Evolutionary conservation across 2,888 invertebrate species (phyloP), one percentile per base, ranked within the genome.

Genomic region (Calliopum simillimum): DNA sequence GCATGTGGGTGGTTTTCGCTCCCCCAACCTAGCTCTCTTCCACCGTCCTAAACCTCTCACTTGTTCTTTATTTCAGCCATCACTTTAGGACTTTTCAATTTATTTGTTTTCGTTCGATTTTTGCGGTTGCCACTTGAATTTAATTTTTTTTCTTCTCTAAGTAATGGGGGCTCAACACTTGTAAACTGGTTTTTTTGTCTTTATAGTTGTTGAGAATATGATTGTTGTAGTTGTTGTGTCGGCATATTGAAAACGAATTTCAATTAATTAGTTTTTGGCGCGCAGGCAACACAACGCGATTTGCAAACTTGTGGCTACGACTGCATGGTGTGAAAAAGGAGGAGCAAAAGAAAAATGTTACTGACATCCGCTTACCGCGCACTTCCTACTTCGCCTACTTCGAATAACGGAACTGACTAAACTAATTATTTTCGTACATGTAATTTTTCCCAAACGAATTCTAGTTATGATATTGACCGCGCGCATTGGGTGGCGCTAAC

Each of bases 191-290:
- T 33, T 33, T 33, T 33, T 33, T 33, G 33, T 8, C 8, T 33
- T 8, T 33, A 8, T 33, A 33, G 0, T 33, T 33, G 0, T 33
- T 33, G 33, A 33, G 33, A 8, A 33, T 33, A 1, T 8, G 8
- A 33, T 33, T 33, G 33, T 33, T 33, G 33, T 33, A 8, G 33
- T 33, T 33, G 8, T n/a, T n/a, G n/a, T n/a, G n/a, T n/a, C 33
- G 33, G 72, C 67, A 74, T 71, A 71, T 75, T 72, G 70, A 72
- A 73, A 73, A 72, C 71, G 69, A 72, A 72, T 73, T 73, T 72
- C 68, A 75, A 75, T 75, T 73, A 72, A 75, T 73, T 71, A 68
- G 71, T 71, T 43, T 69, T 53, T 25, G 44, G 11, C 41, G 5
- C 46, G 25, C 41, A 16, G 33, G 23, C 23, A 51, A 62, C 14